Percentiles rank a stretch among this genome's conserved stretches.
Conservation (phyloP, 1,140 invertebrate species). For the Drosophila serrata region DNA sequence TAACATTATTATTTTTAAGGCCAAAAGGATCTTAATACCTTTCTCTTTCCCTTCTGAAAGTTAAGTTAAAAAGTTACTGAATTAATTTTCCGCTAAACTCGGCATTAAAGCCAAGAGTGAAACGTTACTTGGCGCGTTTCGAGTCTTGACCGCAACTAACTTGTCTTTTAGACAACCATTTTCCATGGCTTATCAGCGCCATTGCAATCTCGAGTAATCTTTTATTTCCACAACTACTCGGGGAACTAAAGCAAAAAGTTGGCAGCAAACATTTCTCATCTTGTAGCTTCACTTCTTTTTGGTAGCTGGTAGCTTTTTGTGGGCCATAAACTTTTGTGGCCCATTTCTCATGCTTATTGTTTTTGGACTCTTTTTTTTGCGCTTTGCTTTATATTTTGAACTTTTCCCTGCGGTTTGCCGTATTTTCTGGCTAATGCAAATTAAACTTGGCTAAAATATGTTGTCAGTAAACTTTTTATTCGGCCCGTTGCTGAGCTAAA, state of each 20-base stretch:
- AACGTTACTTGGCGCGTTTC: constrained; percentile 6
- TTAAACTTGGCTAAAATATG: constrained; percentile 65
- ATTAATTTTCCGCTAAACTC: not conserved
- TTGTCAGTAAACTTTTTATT: constrained; percentile 29
- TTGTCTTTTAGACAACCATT: constrained; percentile 43
- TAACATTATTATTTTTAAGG: constrained; percentile 20
- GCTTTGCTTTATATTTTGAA: constrained; percentile 10
- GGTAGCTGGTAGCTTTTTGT: constrained; percentile 4
- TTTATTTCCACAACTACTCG: constrained; percentile 46
- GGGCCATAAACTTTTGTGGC: constrained; percentile 46
- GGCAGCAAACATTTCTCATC: constrained; percentile 45
- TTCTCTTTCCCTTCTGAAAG: not conserved
- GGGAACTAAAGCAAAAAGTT: constrained; percentile 50
- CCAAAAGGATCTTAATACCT: not conserved
- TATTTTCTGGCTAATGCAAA: constrained; percentile 61
- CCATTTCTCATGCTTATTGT: constrained; percentile 60
- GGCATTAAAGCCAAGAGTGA: constrained; percentile 22
- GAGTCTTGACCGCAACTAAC: constrained; percentile 46
- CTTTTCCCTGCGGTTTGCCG: constrained; percentile 34
- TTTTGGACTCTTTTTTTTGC: constrained; percentile 25
- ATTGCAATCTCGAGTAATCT: constrained; percentile 41
- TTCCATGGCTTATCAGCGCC: constrained; percentile 50
- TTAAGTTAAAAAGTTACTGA: constrained; percentile 17
- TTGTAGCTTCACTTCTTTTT: constrained; percentile 11
- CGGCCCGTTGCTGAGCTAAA: constrained; percentile 11